Percentiles rank a stretch among this genome's conserved stretches.
Evolutionary conservation across 2,113 vertebrate genomes (phyloP).

Genomic region (Peromyscus polionotus): DNA sequence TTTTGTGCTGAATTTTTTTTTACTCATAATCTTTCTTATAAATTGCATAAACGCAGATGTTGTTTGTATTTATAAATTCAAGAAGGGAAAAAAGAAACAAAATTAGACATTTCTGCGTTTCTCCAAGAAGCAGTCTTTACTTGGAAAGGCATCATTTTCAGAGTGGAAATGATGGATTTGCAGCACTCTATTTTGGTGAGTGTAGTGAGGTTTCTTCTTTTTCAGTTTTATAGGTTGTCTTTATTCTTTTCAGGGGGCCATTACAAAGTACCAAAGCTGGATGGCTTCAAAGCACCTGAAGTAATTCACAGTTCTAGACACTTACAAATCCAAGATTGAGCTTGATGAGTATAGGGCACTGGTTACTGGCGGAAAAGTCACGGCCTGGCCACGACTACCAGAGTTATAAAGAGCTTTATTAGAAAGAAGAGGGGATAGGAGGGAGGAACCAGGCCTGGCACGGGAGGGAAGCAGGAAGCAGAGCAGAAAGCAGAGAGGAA

Average conservation of each 20-base stretch:
- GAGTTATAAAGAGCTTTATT: too few species aligned
- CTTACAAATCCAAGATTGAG: background rate
- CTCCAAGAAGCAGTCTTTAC: background rate
- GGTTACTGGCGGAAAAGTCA: too few species aligned
- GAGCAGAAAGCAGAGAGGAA: too few species aligned
- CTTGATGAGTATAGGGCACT: too few species aligned
- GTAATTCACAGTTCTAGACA: background rate
- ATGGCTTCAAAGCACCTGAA: background rate
- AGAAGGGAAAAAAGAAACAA: background rate
- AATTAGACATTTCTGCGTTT: conserved; percentile 1
- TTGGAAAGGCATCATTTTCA: background rate
- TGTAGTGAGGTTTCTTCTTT: background rate
- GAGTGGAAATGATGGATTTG: conserved; percentile 29
- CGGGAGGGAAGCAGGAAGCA: too few species aligned
- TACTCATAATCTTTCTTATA: background rate
- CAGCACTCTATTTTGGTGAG: background rate
- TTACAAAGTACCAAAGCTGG: background rate
- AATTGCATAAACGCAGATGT: background rate
- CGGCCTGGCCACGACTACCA: too few species aligned
- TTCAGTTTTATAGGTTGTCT: conserved; percentile 12
- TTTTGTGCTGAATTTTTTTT: background rate
- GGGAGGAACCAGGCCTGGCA: too few species aligned
- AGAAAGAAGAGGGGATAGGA: too few species aligned
- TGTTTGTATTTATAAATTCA: background rate
- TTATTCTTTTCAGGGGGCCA: background rate